Evolutionary conservation across 2,113 vertebrate species (phyloP).

Genomic region (Nyctibius bracteatus): DNA sequence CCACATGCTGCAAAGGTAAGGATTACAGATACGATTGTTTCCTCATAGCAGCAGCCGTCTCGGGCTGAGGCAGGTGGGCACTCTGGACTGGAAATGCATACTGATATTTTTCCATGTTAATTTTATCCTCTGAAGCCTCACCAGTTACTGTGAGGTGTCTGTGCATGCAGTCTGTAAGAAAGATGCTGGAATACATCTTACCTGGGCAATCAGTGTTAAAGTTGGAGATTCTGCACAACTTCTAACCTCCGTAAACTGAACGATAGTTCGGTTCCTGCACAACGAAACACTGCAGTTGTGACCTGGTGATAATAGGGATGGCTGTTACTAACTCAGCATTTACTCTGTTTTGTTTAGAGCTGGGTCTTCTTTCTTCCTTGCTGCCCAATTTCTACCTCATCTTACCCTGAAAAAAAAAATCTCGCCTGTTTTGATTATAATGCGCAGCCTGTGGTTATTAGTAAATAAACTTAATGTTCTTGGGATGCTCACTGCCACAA

Average conservation of each 20-base stretch:
- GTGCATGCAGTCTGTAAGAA: background rate
- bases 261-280: background rate
- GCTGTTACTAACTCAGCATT: background rate
- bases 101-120: background rate
- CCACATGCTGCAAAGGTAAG: slow-evolving; percentile 77
- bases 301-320: background rate
- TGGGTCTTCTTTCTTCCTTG: background rate
- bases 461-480: background rate
- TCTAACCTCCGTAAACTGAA: too few relatives aligned
- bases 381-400: background rate
- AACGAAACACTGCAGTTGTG: background rate
- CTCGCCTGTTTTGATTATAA: background rate
- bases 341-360: background rate
- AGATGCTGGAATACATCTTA: background rate
- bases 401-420: background rate
- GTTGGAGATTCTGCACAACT: background rate
- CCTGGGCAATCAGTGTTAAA: background rate
- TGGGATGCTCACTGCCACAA: background rate
- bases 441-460: background rate
- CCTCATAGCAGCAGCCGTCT: background rate
- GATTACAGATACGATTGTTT: background rate
- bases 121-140: background rate
- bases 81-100: background rate
- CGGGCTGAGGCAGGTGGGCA: background rate
- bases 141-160: background rate